These are phyloP conservation scores for Parazoanthus darwini DNA, from an alignment of 92 coral and sea anemone species.

Conservation along the genomic window DNA sequence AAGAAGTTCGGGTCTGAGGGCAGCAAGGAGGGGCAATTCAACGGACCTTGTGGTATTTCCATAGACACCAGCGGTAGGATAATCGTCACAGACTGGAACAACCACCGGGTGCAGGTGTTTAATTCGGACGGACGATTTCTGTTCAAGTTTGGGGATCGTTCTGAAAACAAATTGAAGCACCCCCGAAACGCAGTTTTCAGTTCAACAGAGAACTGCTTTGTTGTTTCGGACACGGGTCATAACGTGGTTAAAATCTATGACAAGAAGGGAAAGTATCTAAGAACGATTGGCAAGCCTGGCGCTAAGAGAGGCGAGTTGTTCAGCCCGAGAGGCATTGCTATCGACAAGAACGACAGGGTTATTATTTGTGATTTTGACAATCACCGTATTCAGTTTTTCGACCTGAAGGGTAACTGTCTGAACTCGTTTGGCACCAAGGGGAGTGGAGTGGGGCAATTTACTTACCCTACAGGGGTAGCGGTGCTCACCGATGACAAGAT, in stretches of 20 bases:
- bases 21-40: slow-evolving; percentile 74
- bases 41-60: slow-evolving; percentile 72
- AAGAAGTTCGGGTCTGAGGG: slow-evolving; percentile 78
- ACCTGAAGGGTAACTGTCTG: slow-evolving; percentile 65
- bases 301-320: slow-evolving; percentile 75
- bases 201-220: slow-evolving; percentile 58
- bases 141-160: slow-evolving; percentile 71
- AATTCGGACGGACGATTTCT: slow-evolving; percentile 68
- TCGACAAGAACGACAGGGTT: slow-evolving; percentile 68
- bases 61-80: slow-evolving; percentile 76
- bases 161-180: slow-evolving; percentile 68
- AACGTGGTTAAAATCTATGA: slow-evolving; percentile 80
- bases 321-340: slow-evolving; percentile 78
- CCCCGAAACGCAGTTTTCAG: slow-evolving; percentile 81
- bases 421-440: slow-evolving; percentile 85
- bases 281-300: slow-evolving; percentile 80
- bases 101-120: slow-evolving; percentile 84
- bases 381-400: slow-evolving; percentile 85
- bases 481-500: slow-evolving; percentile 61
- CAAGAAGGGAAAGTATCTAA: slow-evolving; percentile 69
- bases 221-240: slow-evolving; percentile 88
- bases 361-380: slow-evolving; percentile 89
- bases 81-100: slow-evolving; percentile 84
- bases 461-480: slow-evolving; percentile 77
- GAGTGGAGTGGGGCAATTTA: slow-evolving; percentile 72